Conservation (phyloP, 1,140 invertebrate genomes). For the Adelges cooleyi region DNA sequence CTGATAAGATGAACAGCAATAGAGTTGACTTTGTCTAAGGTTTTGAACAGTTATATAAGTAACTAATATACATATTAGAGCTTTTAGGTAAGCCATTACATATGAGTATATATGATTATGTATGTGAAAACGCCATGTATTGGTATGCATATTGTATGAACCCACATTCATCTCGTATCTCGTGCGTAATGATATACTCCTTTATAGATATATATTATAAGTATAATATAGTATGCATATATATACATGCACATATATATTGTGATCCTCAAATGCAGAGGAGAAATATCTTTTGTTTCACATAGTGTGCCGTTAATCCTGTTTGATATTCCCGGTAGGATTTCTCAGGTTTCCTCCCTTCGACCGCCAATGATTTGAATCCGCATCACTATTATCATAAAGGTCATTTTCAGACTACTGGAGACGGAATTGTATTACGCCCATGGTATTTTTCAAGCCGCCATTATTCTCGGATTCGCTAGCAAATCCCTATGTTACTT, state of each 20-base stretch:
- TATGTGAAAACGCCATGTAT: too few species aligned
- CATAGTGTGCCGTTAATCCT: constrained; percentile 3
- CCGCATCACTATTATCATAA: not conserved
- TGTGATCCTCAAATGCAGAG: too few species aligned
- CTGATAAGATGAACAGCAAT: too few species aligned
- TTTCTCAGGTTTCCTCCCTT: not conserved
- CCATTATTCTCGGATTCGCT: not conserved
- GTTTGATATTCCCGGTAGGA: constrained; percentile 14
- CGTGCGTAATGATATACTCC: not conserved
- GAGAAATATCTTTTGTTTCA: not conserved
- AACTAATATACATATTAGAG: too few species aligned
- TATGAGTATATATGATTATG: too few species aligned
- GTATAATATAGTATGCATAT: too few species aligned
- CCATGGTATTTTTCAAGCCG: not conserved
- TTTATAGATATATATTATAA: too few species aligned
- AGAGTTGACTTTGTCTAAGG: too few species aligned
- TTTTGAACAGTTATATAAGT: too few species aligned
- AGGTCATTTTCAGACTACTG: not conserved
- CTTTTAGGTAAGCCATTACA: too few species aligned
- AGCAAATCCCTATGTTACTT: too few species aligned
- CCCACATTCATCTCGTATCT: constrained; percentile 3
- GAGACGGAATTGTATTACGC: not conserved
- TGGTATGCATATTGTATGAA: not conserved
- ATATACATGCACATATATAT: not conserved
- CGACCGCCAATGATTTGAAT: not conserved